Evolutionary conservation across 1,140 invertebrate species (phyloP), one percentile per base, ranked within the genome.

Genomic region (Panagrolaimus sp.): DNA sequence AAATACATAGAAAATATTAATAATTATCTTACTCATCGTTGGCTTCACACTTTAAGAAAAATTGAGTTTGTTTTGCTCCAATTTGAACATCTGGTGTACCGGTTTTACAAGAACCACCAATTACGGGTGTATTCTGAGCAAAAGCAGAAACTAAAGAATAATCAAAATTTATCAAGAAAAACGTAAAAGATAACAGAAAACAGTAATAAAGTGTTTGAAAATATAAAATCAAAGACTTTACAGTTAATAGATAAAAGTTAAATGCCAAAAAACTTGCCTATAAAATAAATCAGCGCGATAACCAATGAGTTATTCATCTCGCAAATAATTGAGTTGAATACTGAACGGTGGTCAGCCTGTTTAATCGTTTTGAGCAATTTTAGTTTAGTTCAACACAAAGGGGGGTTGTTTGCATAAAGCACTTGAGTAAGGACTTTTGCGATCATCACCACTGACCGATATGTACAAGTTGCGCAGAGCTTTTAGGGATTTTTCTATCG

Each of bases 11-110:
- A 38, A 38, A 57, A 57, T 20, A 20, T 9, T 16, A 25, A 8
- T 43, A 67, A 23, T 9, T 23, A 38, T 14, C 43, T 31, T 31
- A 65, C n/a, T 64, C 23, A 68, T 69, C 45, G 53, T 68, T 72
- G 13, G 75, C 47, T 66, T 82, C 80, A 64, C 80, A 82, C 14
- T 80, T 78, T 38, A 82, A 68, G 72, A 79, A 82, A 46, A 82
- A 82, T 66, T 82, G 78, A 25, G 80, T 82, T 66, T 83, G 81
- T 57, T 82, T 82, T 48, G 81, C 80, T 14, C 80, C 80, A 44
- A 82, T 82, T 31, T 82, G 74, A 27, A 82, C 81, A 72, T 82
- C 80, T 14, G 71, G 69, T 3, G 79, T 70, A 43, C 76, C 76
- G 9, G 79, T 63, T 45, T 77, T 80, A 65, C 80, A 82, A 11